A percentile compares a stretch with the other conserved stretches of the same genome.
Evolutionary conservation across 2,888 invertebrate genomes (phyloP).

Genomic region (Erannis defoliaria): DNA sequence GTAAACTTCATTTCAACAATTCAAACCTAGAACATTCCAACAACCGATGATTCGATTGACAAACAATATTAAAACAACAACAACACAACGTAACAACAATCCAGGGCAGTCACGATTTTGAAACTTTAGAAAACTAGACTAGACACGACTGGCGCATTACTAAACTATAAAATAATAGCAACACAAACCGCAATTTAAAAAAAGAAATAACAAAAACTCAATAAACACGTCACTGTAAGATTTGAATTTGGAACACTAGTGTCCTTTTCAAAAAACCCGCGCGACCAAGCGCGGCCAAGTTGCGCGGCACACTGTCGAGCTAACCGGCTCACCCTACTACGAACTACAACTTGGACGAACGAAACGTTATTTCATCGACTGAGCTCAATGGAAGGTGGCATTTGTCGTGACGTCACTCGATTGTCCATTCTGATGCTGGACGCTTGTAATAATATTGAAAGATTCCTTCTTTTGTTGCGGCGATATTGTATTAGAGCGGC

Average conservation of each 20-base stretch:
- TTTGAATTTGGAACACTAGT: conserved; percentile 46
- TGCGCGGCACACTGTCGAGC: conserved; percentile 54
- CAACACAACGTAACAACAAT: conserved; percentile 43
- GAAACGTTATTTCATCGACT: conserved; percentile 40
- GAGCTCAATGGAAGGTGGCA: conserved; percentile 47
- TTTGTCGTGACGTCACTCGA: conserved; percentile 31
- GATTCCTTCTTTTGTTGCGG: conserved; percentile 25
- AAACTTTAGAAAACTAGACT: conserved; percentile 30
- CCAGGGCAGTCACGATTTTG: conserved; percentile 38
- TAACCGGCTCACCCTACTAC: conserved; percentile 49
- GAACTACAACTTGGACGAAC: conserved; percentile 43
- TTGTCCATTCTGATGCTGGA: conserved; percentile 15
- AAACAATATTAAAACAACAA: conserved; percentile 40
- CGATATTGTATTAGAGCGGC: conserved; percentile 19
- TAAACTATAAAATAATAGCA: conserved; percentile 37
- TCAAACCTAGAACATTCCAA: conserved; percentile 25
- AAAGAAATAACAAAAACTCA: conserved; percentile 20
- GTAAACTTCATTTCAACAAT: background rate
- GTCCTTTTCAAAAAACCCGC: conserved; percentile 37
- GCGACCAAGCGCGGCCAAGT: conserved; percentile 49
- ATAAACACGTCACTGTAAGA: conserved; percentile 49
- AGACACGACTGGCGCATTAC: conserved; percentile 23
- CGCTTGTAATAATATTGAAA: conserved; percentile 26
- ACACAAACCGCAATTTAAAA: conserved; percentile 38
- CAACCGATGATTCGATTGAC: conserved; percentile 26